Evolutionary conservation across 2,113 vertebrate genomes (phyloP).

Genomic region (Hyla sarda): DNA sequence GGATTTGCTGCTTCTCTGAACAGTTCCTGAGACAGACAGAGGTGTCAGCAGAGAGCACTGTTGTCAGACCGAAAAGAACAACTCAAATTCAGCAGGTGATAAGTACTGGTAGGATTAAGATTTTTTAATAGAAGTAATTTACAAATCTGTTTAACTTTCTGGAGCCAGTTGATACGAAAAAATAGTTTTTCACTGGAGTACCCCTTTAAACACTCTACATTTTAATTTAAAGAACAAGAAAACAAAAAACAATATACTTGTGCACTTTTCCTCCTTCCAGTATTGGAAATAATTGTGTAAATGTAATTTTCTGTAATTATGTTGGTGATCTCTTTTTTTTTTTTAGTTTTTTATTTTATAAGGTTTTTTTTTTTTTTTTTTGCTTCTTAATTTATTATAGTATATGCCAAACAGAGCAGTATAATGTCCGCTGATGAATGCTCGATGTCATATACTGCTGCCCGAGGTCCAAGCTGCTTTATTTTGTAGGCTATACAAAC

Average conservation of each 20-base stretch:
- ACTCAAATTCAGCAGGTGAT: too few relatives aligned
- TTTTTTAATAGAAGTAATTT: too few relatives aligned
- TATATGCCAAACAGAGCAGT: conserved; percentile 78
- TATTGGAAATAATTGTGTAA: conserved; percentile 67
- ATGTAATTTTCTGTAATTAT: conserved; percentile 70
- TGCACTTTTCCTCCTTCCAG: conserved; percentile 57
- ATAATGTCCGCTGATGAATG: conserved; percentile 68
- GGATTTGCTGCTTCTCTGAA: too few relatives aligned
- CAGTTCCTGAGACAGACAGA: too few relatives aligned
- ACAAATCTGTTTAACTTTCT: too few relatives aligned
- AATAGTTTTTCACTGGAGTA: too few relatives aligned
- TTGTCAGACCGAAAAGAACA: too few relatives aligned
- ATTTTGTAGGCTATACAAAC: conserved; percentile 16
- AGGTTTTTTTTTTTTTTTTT: too few relatives aligned
- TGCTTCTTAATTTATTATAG: conserved; percentile 76
- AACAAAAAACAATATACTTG: conserved; percentile 13
- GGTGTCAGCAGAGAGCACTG: too few relatives aligned
- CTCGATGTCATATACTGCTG: background rate
- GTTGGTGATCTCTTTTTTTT: conserved; percentile 63
- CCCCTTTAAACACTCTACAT: too few relatives aligned
- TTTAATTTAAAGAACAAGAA: conserved; percentile 49
- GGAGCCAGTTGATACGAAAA: too few relatives aligned
- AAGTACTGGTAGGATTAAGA: background rate
- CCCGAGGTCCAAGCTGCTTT: conserved; percentile 30
- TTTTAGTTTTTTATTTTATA: conserved; percentile 66